Evolutionary conservation across 1,140 invertebrate species (phyloP), one percentile per base, ranked within the genome.

Genomic region (Listronotus bonariensis): DNA sequence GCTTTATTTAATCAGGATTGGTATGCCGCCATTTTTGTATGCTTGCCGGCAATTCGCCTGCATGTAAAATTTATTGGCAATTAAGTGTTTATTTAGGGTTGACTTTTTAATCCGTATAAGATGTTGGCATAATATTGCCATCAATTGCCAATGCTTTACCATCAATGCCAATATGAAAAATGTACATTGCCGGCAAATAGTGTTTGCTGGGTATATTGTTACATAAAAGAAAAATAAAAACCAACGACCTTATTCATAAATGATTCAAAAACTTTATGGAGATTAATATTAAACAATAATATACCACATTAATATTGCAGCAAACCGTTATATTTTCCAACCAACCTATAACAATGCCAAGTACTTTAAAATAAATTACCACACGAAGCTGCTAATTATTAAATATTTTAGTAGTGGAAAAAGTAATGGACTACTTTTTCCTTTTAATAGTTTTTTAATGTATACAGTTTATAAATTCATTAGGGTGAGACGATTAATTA

Each of bases 281-380:
- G 14, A 36, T 53, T 26, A 53, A 53, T 53, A 53, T 34, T 53
- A n/a, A 15, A 34, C 18, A n/a, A n/a, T n/a, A 5, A 34, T 34
- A 53, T 53, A 38, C 45, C n/a, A 43, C 15, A 43, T 48, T 48
- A 48, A 48, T 48, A 48, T 48, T 48, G 45, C 45, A 48, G 18
- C 6, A 26, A 48, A 48, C 18, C 18, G 45, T 36, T 15, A 40
- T 53, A 53, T 34, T 40, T 53, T 53, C 32, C 9, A 40, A 40
- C 51, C 32, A 36, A 53, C 17, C 15, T 40, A 38, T 53, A 31
- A 34, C 31, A 31, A 53, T 36, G 5, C 32, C 8, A 18, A 36
- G 31, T 53, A 53, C 32, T 53, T 53, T 53, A 53, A 53, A 53
- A 53, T 53, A 53, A 53, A 53, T 53, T 53, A 53, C 36, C 5